A percentile compares a stretch with the other conserved stretches of the same genome.
These are phyloP conservation scores for Capreolus pygargus DNA, from an alignment of 2,113 vertebrate genomes.

Conservation along the genomic window DNA sequence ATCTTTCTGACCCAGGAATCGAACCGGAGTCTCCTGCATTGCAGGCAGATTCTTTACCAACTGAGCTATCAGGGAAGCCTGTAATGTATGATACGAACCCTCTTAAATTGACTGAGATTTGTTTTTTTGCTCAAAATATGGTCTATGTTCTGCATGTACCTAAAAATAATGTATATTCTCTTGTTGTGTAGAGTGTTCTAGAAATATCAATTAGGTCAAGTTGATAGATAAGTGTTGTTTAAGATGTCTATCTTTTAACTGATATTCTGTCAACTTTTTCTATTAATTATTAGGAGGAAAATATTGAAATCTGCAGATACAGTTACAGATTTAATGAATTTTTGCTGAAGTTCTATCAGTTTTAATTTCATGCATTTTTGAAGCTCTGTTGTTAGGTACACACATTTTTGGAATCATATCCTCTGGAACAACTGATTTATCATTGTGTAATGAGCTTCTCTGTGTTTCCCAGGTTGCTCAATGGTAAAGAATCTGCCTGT, in stretches of 20 bases:
- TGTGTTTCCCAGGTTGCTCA: background rate
- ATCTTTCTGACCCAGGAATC: background rate
- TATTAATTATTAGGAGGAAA: background rate
- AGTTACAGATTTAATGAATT: background rate
- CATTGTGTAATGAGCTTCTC: background rate
- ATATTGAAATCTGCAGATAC: background rate
- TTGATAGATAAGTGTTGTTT: background rate
- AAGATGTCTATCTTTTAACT: background rate
- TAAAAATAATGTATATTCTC: background rate
- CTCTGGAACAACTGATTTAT: background rate
- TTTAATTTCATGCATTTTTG: background rate
- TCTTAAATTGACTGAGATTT: background rate
- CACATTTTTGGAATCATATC: background rate
- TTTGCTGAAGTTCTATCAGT: background rate
- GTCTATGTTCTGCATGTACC: background rate
- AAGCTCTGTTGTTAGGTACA: background rate
- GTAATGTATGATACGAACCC: background rate
- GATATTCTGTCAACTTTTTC: background rate
- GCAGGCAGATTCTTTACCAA: background rate
- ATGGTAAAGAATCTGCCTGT: background rate
- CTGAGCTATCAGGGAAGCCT: background rate
- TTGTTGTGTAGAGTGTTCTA: background rate
- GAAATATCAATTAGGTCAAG: background rate
- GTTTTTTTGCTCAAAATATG: background rate
- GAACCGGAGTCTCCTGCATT: background rate